Percentiles rank a stretch among this genome's conserved stretches.
phyloP scores from a whole-genome alignment of 2,113 vertebrate species.

The Deroptyus accipitrinus region DNA sequence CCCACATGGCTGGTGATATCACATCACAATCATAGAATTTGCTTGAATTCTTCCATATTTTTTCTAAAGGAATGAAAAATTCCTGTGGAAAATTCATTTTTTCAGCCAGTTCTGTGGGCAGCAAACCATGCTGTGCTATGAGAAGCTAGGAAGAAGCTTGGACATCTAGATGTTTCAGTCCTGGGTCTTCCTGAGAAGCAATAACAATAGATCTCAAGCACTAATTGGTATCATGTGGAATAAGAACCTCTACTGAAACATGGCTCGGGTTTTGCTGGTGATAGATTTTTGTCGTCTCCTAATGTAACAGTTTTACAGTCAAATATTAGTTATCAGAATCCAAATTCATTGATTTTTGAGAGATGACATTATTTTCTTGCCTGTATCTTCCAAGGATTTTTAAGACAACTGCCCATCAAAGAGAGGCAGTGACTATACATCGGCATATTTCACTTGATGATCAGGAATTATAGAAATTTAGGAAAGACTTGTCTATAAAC shows the following conservation, averaged over 20 bases:
- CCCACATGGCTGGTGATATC: not conserved
- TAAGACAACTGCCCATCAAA: not conserved
- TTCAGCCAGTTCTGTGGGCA: not conserved
- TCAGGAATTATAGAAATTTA: conserved; percentile 5
- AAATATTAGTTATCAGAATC: not conserved
- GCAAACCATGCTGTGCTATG: accelerated
- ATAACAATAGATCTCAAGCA: not conserved
- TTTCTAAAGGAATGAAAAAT: not conserved
- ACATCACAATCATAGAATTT: not conserved
- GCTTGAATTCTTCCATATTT: not conserved
- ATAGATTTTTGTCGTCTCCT: not conserved
- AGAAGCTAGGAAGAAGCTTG: not conserved
- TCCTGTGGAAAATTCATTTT: not conserved
- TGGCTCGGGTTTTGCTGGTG: not conserved
- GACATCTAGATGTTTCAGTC: not conserved
- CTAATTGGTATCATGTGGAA: not conserved
- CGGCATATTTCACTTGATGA: not conserved
- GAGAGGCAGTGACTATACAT: not conserved
- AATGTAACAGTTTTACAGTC: not conserved
- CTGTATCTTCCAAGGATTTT: not conserved
- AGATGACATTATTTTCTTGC: not conserved
- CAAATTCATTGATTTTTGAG: not conserved
- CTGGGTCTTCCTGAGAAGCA: not conserved
- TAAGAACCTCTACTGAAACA: not conserved
- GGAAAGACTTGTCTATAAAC: not conserved